A percentile compares a stretch with the other conserved stretches of the same genome.
phyloP scores from a whole-genome alignment of 2,888 invertebrate genomes.

The Tolmerus cingulatus region DNA sequence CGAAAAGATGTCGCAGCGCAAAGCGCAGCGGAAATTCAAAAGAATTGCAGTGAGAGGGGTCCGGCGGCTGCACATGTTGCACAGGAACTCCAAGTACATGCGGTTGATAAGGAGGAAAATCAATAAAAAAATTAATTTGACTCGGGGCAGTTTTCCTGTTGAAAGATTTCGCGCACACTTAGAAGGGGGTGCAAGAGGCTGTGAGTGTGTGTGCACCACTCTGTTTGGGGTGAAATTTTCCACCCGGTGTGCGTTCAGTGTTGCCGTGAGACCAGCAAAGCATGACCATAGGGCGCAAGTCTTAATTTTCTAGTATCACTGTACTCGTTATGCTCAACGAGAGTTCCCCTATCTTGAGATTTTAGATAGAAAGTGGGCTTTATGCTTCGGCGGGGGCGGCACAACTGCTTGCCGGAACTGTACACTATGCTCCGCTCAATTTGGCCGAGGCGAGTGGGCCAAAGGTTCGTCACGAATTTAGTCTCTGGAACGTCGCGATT shows the following conservation, averaged over 20 bases:
- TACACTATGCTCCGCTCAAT: background rate
- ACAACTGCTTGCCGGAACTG: background rate
- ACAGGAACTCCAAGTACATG: background rate
- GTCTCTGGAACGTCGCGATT: slow-evolving; percentile 45
- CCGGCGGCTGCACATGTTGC: slow-evolving; percentile 13
- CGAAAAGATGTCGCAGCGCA: background rate
- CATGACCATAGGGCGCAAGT: background rate
- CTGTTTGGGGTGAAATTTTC: slow-evolving; percentile 14
- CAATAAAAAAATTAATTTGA: slow-evolving; percentile 21
- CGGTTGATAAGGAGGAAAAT: slow-evolving; percentile 20
- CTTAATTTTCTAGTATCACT: background rate
- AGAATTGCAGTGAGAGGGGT: background rate
- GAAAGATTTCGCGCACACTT: slow-evolving; percentile 6
- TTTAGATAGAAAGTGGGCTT: background rate
- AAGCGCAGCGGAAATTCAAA: background rate
- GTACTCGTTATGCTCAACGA: background rate
- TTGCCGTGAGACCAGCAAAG: background rate
- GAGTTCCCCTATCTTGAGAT: background rate
- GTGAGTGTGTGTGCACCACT: background rate
- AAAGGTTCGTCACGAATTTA: slow-evolving; percentile 41
- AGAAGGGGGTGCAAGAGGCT: background rate
- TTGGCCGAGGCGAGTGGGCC: slow-evolving; percentile 11
- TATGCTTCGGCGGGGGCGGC: background rate
- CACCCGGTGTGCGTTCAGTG: background rate
- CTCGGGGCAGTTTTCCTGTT: slow-evolving; percentile 6